Evolutionary conservation across 2,888 invertebrate species (phyloP).

Genomic region (Sericinus montela): DNA sequence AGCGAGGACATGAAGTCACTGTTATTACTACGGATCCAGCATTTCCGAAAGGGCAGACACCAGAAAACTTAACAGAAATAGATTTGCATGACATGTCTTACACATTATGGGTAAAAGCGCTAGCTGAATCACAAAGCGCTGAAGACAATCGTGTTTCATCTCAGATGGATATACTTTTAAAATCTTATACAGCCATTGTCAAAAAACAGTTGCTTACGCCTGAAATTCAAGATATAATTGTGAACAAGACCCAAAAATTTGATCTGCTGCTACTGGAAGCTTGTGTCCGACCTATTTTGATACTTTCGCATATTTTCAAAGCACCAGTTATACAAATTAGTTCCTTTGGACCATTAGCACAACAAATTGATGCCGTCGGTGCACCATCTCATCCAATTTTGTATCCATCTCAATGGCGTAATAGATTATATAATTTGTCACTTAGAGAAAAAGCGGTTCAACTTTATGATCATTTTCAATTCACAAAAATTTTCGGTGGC

Average conservation of each 20-base stretch:
- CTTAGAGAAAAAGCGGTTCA: conserved; percentile 3
- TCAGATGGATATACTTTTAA: background rate
- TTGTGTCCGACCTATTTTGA: conserved; percentile 22
- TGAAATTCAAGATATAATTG: conserved; percentile 6
- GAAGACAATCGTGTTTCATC: background rate
- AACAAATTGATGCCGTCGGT: conserved; percentile 26
- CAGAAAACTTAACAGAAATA: conserved; percentile 42
- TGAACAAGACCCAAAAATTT: conserved; percentile 20
- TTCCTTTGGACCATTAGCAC: conserved; percentile 28
- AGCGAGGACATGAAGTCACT: conserved; percentile 35
- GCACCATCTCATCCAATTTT: conserved; percentile 29
- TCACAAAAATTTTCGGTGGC: background rate
- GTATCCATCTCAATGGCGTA: conserved; percentile 9
- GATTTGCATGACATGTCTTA: conserved; percentile 41
- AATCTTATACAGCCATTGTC: conserved; percentile 6
- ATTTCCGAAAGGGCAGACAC: conserved; percentile 27
- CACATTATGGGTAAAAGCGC: background rate
- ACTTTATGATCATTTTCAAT: conserved; percentile 2
- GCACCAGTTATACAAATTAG: conserved; percentile 37
- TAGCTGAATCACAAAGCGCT: background rate
- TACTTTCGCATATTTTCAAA: conserved; percentile 33
- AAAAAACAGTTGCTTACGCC: conserved; percentile 25
- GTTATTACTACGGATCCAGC: conserved; percentile 37
- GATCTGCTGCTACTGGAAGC: conserved; percentile 38
- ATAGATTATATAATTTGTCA: conserved; percentile 19